Percentiles rank a stretch among this genome's conserved stretches.
These are phyloP conservation scores for Miltochrista miniata DNA, from an alignment of 2,888 invertebrate species.

Conservation along the genomic window DNA sequence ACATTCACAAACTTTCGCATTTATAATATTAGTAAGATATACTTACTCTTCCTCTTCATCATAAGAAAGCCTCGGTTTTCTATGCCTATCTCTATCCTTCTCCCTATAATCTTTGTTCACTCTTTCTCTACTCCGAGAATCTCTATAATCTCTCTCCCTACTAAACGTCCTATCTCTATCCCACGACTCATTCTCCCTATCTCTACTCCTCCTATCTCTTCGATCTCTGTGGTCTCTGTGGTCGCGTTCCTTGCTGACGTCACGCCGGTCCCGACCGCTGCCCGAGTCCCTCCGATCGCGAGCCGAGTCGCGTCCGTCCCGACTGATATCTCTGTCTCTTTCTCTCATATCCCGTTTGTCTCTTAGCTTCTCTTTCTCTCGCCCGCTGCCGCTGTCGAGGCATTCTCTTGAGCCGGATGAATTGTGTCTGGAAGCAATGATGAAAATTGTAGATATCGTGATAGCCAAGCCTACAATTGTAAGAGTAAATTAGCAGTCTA, in stretches of 20 bases:
- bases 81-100: conserved; percentile 78
- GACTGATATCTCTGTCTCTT: conserved; percentile 65
- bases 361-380: conserved; percentile 71
- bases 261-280: conserved; percentile 72
- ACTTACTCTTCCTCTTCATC: conserved; percentile 89
- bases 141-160: conserved; percentile 68
- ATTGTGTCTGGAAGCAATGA: conserved; percentile 59
- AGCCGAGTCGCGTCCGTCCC: conserved; percentile 71
- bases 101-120: conserved; percentile 77
- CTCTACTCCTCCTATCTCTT: conserved; percentile 61
- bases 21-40: background rate
- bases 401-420: conserved; percentile 78
- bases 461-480: too few relatives aligned
- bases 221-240: conserved; percentile 60
- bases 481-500: too few relatives aligned
- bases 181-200: conserved; percentile 69
- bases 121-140: conserved; percentile 74
- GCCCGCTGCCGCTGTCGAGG: conserved; percentile 78
- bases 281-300: conserved; percentile 67
- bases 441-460: too few relatives aligned
- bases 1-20: too few relatives aligned
- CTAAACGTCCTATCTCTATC: conserved; percentile 76
- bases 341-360: conserved; percentile 71
- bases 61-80: conserved; percentile 85
- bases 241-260: conserved; percentile 66